Conservation (phyloP, 2,797 vertebrate species). For the Phalanger gymnotis region DNA sequence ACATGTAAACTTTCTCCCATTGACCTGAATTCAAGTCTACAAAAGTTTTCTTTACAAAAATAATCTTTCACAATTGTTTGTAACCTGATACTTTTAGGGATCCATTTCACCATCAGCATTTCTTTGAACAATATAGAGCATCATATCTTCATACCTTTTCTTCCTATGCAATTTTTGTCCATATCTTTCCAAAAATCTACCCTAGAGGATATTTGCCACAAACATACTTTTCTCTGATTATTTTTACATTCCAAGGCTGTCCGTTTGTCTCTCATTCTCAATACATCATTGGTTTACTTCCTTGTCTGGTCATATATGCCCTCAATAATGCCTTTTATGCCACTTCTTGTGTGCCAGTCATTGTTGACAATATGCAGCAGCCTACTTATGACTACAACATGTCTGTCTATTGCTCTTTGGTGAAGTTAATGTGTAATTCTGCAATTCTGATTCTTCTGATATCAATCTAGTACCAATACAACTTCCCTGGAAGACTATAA, state of each 20-base stretch:
- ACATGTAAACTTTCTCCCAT: slow-evolving; percentile 65
- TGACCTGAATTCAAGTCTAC: slow-evolving; percentile 28
- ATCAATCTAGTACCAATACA: neutral
- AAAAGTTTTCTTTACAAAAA: slow-evolving; percentile 45
- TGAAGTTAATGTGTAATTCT: neutral
- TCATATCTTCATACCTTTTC: neutral
- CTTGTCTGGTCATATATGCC: neutral
- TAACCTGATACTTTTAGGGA: neutral
- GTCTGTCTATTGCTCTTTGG: neutral
- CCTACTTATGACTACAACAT: neutral
- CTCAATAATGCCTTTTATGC: neutral
- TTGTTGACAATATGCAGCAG: neutral
- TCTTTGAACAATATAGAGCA: neutral
- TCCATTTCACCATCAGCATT: neutral
- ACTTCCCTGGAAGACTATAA: neutral
- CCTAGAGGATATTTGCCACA: neutral
- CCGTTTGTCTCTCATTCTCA: neutral
- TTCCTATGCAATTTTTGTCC: neutral
- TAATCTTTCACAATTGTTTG: neutral
- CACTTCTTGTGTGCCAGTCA: neutral
- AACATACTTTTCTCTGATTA: neutral
- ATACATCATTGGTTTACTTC: neutral
- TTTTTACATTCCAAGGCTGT: neutral
- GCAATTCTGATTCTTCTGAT: neutral
- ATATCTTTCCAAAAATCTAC: neutral